Conservation (phyloP, 2,113 vertebrate genomes). For the Misgurnus anguillicaudatus region DNA sequence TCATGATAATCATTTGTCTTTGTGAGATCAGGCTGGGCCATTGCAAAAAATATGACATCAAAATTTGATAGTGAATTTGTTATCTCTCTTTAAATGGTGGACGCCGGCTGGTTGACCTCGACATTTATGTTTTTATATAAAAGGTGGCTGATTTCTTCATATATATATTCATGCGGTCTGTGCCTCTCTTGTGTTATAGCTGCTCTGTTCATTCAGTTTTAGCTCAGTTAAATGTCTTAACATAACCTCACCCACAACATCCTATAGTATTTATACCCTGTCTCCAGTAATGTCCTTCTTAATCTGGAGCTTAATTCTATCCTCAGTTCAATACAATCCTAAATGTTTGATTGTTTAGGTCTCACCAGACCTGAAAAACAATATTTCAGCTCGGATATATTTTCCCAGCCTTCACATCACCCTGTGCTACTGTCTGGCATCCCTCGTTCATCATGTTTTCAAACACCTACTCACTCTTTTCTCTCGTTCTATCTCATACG, state of each 20-base stretch:
- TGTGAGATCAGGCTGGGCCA: no score
- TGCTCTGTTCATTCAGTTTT: conserved; percentile 63
- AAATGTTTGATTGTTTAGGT: background rate
- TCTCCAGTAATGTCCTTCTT: background rate
- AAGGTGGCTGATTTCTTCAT: conserved; percentile 32
- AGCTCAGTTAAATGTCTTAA: conserved; percentile 37
- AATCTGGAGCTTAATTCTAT: background rate
- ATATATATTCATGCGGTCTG: conserved; percentile 26
- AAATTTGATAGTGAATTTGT: conserved; percentile 1
- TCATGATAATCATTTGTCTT: no score
- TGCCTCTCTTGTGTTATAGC: conserved; percentile 57
- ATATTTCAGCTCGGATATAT: background rate
- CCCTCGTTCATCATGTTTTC: background rate
- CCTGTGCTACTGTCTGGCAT: conserved; percentile 19
- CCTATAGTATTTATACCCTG: no score
- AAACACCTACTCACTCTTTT: conserved; percentile 29
- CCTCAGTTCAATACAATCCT: background rate
- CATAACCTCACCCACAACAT: background rate
- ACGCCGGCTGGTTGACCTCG: background rate
- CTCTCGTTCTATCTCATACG: background rate
- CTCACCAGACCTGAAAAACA: conserved; percentile 8
- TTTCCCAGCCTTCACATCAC: background rate
- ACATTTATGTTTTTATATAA: conserved; percentile 18
- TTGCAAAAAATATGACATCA: no score
- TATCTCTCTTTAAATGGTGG: conserved; percentile 50